Conservation (phyloP, 2,888 invertebrate species). For the Allolobophora icterica region DNA sequence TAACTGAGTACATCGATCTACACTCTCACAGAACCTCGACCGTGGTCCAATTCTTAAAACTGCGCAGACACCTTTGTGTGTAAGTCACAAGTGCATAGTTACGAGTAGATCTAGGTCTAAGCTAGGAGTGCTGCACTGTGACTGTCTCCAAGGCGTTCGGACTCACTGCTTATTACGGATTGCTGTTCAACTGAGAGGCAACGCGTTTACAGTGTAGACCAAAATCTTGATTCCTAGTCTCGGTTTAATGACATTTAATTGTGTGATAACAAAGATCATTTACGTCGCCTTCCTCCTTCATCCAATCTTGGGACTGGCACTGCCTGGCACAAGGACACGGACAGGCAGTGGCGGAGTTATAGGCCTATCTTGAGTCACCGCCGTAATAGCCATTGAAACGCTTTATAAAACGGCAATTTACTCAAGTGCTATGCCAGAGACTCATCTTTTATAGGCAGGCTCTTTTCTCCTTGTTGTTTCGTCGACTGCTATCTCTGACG, state of each 20-base stretch:
- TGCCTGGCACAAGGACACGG: too few species aligned
- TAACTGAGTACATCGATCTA: not conserved
- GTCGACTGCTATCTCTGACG: too few species aligned
- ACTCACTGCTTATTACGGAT: not conserved
- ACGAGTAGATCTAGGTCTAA: not conserved
- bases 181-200: not conserved
- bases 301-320: too few species aligned
- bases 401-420: not conserved
- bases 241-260: too few species aligned
- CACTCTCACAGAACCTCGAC: not conserved
- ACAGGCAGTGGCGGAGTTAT: too few species aligned
- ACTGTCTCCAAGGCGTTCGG: not conserved
- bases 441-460: not conserved
- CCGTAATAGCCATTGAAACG: not conserved
- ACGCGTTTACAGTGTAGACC: not conserved
- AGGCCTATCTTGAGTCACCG: not conserved
- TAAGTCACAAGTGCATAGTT: not conserved
- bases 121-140: not conserved
- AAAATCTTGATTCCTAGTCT: too few species aligned
- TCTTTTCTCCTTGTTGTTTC: not conserved
- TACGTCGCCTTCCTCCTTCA: too few species aligned
- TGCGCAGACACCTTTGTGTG: too few species aligned
- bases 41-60: not conserved
- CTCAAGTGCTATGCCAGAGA: not conserved
- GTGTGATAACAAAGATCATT: too few species aligned